phyloP scores from a whole-genome alignment of 2,113 vertebrate species.

The Cercocebus atys region DNA sequence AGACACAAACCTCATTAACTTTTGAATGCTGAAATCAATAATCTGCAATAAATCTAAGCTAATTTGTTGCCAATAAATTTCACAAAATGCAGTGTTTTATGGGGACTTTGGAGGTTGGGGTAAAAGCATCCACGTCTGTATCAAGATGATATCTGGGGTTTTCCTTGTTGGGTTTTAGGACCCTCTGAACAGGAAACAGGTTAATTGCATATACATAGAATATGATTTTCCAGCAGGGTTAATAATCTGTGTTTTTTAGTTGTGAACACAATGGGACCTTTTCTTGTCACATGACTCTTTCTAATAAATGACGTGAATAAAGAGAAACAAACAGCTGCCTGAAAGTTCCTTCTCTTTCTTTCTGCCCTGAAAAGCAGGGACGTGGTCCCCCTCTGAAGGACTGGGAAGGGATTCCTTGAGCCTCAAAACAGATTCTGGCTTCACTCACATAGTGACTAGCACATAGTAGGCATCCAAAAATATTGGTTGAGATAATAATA shows the following conservation, averaged over 20 bases:
- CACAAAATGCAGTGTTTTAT: conserved; percentile 16
- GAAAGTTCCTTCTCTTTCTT: background rate
- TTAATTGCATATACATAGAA: background rate
- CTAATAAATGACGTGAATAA: background rate
- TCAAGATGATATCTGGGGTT: background rate
- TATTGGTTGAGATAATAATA: background rate
- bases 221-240: background rate
- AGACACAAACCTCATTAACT: conserved; percentile 87
- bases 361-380: background rate
- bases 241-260: background rate
- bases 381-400: too few species aligned
- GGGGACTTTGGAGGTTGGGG: conserved; percentile 9
- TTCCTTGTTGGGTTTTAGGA: background rate
- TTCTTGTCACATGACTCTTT: conserved; percentile 7
- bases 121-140: background rate
- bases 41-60: conserved; percentile 88
- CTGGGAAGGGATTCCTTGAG: background rate
- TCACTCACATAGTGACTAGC: background rate
- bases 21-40: conserved; percentile 90
- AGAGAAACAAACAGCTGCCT: background rate
- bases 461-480: background rate
- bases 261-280: background rate
- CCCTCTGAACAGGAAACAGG: background rate
- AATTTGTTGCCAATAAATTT: conserved; percentile 88
- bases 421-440: background rate